Base-by-base conservation (phyloP, 2,113 vertebrate genomes). In the Nothoprocta pentlandii region DNA sequence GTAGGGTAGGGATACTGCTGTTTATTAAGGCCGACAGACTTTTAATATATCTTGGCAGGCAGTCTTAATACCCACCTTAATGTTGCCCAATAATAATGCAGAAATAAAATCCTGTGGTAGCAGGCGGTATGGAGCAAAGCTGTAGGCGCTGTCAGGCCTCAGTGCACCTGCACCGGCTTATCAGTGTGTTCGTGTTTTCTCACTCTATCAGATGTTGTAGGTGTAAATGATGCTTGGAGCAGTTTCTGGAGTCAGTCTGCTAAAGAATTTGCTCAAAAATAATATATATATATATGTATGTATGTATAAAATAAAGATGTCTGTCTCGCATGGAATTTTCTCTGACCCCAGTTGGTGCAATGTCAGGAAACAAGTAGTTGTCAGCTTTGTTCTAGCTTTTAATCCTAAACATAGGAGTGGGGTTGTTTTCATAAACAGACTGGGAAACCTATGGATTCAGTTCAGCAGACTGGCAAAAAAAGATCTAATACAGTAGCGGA, bases 11-110 rank as follows among this genome's bases (percentile, higher is more conserved):
- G 89, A 93, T 93, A 95, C 89, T 94, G 95, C 81, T 96, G 93
- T 92, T 89, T 71, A 66, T 95, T 92, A 87, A 92, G 77, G 74
- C 89, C 66, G 16, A 74, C 1, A 75, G 92, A 90, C 47, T 77
- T 96, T 96, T 95, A 90, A 92, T 96, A 95, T 96, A 53, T 93
- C 94, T 96, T 93, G 92, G 91, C 96, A 93, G 92, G 74, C 80
- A 46, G 53, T 90, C 80, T 81, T 83, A 93, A 87, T 92, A 93
- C 77, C 86, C 83, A 95, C 89, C 89, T 96, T 71, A 64, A 62
- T 9, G 2, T 78, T 95, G 89, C 83, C 92, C 94, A 91, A 9
- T 92, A 93, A 93, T 92, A 91, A 96, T 32, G 70, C 92, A 93
- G 94, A 84, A 96, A 89, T 92, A 85, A 96, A 95, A 93, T 56